Evolutionary conservation across 2,797 vertebrate genomes (phyloP).

Genomic region (Vipera ursinii): DNA sequence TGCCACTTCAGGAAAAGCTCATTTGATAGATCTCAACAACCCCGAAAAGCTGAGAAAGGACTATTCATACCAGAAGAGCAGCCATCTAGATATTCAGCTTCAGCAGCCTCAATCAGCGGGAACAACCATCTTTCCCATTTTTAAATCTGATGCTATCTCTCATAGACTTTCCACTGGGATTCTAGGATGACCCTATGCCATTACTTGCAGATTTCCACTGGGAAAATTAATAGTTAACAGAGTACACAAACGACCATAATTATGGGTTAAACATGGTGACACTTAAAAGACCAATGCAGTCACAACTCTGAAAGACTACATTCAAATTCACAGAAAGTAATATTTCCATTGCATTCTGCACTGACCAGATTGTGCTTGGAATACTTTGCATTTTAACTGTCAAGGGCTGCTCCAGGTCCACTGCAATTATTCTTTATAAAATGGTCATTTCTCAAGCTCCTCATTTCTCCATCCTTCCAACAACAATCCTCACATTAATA

Average conservation of each 20-base stretch:
- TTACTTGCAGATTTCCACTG: background rate
- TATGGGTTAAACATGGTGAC: background rate
- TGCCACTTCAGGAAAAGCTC: background rate
- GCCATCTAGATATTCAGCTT: background rate
- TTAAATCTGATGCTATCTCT: background rate
- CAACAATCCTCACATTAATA: background rate
- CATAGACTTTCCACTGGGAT: background rate
- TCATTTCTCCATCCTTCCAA: background rate
- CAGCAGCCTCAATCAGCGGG: background rate
- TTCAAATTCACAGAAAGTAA: background rate
- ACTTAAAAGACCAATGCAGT: background rate
- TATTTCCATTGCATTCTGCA: background rate
- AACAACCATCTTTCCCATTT: background rate
- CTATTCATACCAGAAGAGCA: background rate
- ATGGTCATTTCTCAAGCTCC: background rate
- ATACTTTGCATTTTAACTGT: background rate
- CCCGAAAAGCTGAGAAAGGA: background rate
- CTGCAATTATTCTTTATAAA: background rate
- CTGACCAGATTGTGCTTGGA: background rate
- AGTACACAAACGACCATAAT: background rate
- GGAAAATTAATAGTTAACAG: background rate
- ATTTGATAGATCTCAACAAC: background rate
- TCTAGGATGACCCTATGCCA: background rate
- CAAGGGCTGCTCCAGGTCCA: background rate
- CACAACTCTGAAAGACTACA: background rate